Base-by-base conservation (phyloP, 2,113 vertebrate genomes). In the Dipodomys ordii region DNA sequence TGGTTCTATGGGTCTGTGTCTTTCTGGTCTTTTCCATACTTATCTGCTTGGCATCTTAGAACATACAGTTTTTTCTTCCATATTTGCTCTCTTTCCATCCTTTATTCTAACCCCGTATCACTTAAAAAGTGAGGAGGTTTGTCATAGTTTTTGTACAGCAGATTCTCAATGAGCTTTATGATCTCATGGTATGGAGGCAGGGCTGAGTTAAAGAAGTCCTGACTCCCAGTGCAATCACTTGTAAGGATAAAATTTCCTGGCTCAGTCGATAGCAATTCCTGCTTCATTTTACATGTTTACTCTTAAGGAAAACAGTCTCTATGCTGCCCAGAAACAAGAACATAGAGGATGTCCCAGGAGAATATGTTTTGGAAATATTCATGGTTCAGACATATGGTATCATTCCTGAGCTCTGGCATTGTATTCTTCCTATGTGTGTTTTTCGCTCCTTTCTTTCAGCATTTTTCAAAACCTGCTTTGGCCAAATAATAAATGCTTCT, bases 281-380 rank as follows among this genome's bases (percentile, higher is more conserved):
- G 22, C 89, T 87, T 84, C 49, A 87, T 79, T 96, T 76, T 82
- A 30, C 65, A 49, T 78, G 27, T 82, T 89, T 92, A 18, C n/a
- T 73, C 32, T 86, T 92, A 73, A 85, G 93, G 96, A 95, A 85
- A 39, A 79, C 69, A 87, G 85, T 92, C 23, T 82, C 53, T 74
- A n/a, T 32, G 39, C 25, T 81, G 25, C n/a, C 2, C 77, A 91
- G 69, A 87, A 94, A 90, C 69, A 90, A 96, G 74, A 86, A 62
- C 53, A 85, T 71, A 39, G 2, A 91, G 80, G 82, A 81, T 85
- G 44, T 93, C 91, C 72, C 69, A 35, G 69, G 76, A 91, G 76
- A 93, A n/a, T 28, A 6, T 27, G 13, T 53, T 93, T 95, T 80
- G 19, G 35, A 88, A 90, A 68, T 67, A 67, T 77, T 83, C 77